Evolutionary conservation across 1,140 invertebrate genomes (phyloP), one percentile per base, ranked within the genome.

Genomic region (Wiebesia pumilae): DNA sequence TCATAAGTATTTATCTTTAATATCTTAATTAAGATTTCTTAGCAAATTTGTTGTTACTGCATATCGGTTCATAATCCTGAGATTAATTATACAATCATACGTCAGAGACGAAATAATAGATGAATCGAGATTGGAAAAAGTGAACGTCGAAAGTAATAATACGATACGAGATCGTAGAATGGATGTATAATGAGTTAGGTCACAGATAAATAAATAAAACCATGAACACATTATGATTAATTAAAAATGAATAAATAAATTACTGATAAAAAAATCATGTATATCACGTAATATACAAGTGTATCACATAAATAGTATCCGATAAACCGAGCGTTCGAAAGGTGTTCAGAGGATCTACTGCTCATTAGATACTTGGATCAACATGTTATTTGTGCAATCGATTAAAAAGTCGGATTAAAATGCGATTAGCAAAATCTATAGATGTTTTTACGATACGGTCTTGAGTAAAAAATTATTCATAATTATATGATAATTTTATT

Each of bases 401-500:
- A 86, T 82, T 67, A 81, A n/a, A n/a, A n/a, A n/a, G 51, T 27
- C 35, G 69, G 51, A 85, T 81, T 85, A 81, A 58, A 73, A 51
- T 9, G 47, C 9, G 65, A 62, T 51, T 75, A 30, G n/a, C 62
- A 58, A 67, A 33, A n/a, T 62, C 0, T 35, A n/a, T 58, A 9
- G 24, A 35, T 1, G 24, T 51, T 30, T 33, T 14, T 12, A 54
- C 19, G 9, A 21, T 54, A 19, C 7, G 19, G 10, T 54, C 51
- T 54, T 54, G 16, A 47, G 16, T 21, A 54, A 54, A 54, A 21
- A 54, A 19, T 12, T 9, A 54, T 19, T 54, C 19, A 54, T 54
- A 54, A 54, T 2, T 54, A 54, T 54, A 54, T 21, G 7, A 3
- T 21, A 54, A 65, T 27, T 65, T 65, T n/a, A 30, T 65, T 65